Conservation (phyloP, 2,113 vertebrate genomes). For the Glaucomys volans region DNA sequence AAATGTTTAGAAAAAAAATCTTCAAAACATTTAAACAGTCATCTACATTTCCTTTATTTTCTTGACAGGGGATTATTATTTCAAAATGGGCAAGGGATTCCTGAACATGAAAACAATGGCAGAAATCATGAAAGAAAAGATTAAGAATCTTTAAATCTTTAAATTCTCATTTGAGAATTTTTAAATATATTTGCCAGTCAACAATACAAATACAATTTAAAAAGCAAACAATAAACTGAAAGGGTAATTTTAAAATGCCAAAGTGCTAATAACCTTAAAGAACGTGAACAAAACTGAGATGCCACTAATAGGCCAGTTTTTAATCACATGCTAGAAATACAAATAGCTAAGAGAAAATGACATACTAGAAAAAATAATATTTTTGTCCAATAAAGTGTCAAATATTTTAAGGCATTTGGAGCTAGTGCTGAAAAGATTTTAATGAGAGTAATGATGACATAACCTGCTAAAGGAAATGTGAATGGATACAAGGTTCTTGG, state of each 20-base stretch:
- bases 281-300: not conserved
- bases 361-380: not conserved
- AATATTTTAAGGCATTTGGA: not conserved
- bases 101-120: not conserved
- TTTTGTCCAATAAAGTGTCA: not conserved
- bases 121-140: not conserved
- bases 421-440: not conserved
- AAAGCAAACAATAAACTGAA: not conserved
- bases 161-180: not conserved
- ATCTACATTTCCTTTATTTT: not conserved
- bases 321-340: not conserved
- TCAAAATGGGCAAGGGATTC: not conserved
- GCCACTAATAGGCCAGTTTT: not conserved
- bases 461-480: not conserved
- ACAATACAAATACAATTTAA: not conserved
- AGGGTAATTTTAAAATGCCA: not conserved
- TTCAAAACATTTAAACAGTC: constrained; percentile 4
- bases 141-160: not conserved
- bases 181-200: not conserved
- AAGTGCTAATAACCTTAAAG: not conserved
- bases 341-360: not conserved
- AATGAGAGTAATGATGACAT: not conserved
- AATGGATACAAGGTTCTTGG: not conserved
- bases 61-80: not conserved
- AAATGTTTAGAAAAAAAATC: not conserved